These are phyloP conservation scores for Drosophila yakuba DNA, from an alignment of 1,140 invertebrate genomes.

Conservation along the genomic window DNA sequence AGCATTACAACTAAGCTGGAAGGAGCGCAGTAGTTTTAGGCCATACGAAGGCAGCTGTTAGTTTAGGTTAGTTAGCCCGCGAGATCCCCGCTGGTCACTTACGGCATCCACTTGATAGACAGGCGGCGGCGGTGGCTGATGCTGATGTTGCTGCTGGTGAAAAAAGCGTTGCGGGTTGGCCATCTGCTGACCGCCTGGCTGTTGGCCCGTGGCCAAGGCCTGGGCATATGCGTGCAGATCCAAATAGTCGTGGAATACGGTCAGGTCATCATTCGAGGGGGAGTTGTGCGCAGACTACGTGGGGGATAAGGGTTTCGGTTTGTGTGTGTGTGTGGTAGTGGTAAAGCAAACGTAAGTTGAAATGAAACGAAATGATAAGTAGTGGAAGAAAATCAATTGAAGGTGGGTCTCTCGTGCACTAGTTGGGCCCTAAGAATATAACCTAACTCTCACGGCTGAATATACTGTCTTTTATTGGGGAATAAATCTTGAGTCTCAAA, in stretches of 20 bases:
- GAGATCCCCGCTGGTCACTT: slow-evolving; percentile 57
- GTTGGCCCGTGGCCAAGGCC: slow-evolving; percentile 37
- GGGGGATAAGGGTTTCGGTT: slow-evolving; percentile 10
- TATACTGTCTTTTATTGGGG: too few species aligned
- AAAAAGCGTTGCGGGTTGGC: slow-evolving; percentile 48
- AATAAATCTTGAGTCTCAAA: too few species aligned
- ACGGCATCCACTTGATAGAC: slow-evolving; percentile 71
- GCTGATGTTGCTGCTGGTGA: slow-evolving; percentile 42
- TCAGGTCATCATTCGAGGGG: slow-evolving; percentile 48
- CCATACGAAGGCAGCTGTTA: slow-evolving; percentile 21
- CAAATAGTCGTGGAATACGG: slow-evolving; percentile 77
- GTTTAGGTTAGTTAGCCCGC: slow-evolving; percentile 58
- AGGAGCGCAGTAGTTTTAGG: slow-evolving; percentile 32
- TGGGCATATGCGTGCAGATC: slow-evolving; percentile 69
- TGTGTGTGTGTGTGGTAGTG: slow-evolving; percentile 31
- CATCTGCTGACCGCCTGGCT: slow-evolving; percentile 29
- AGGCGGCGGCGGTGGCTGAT: slow-evolving; percentile 48
- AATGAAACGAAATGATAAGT: slow-evolving; percentile 64
- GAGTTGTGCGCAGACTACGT: slow-evolving; percentile 60
- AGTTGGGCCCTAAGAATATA: too few species aligned
- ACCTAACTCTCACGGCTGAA: too few species aligned
- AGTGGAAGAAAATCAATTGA: slow-evolving; percentile 25
- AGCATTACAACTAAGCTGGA: slow-evolving; percentile 50
- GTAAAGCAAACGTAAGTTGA: slow-evolving; percentile 57
- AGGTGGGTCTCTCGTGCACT: slow-evolving; percentile 13